Conservation (phyloP, 2,797 vertebrate genomes). For the Chelonia mydas region DNA sequence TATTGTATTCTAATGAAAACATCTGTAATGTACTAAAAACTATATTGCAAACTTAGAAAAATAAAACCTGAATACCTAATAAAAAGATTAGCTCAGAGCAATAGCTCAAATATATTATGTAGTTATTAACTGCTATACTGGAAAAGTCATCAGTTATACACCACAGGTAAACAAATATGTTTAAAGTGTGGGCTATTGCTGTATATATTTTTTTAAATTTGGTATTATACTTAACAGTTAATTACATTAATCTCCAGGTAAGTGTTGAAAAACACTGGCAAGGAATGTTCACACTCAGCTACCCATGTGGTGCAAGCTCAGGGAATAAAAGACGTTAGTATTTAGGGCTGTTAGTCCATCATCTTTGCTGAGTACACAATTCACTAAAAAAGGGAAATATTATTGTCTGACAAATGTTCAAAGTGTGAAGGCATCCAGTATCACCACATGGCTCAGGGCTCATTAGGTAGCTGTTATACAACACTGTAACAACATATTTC, state of each 20-base stretch:
- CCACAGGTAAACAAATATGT: not conserved
- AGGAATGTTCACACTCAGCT: not conserved
- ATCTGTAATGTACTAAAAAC: constrained; percentile 44
- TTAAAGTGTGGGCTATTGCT: not conserved
- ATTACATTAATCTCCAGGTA: not conserved
- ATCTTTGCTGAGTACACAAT: not conserved
- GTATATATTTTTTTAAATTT: not conserved
- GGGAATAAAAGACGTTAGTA: not conserved
- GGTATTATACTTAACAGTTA: not conserved
- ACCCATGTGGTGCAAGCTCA: not conserved
- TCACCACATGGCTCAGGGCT: constrained; percentile 35
- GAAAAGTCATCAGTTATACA: not conserved
- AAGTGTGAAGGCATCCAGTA: constrained; percentile 7
- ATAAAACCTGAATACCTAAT: not conserved
- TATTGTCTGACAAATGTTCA: constrained; percentile 12
- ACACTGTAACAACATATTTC: not conserved
- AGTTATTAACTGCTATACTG: not conserved
- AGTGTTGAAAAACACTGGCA: not conserved
- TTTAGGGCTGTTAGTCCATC: not conserved
- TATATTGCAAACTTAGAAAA: not conserved
- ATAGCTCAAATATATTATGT: not conserved
- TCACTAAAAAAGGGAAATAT: not conserved
- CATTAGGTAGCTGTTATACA: not conserved
- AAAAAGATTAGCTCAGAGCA: constrained; percentile 9
- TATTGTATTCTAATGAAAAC: constrained; percentile 43